phyloP scores from a whole-genome alignment of 1,140 invertebrate species.

The Phymastichus coffea region DNA sequence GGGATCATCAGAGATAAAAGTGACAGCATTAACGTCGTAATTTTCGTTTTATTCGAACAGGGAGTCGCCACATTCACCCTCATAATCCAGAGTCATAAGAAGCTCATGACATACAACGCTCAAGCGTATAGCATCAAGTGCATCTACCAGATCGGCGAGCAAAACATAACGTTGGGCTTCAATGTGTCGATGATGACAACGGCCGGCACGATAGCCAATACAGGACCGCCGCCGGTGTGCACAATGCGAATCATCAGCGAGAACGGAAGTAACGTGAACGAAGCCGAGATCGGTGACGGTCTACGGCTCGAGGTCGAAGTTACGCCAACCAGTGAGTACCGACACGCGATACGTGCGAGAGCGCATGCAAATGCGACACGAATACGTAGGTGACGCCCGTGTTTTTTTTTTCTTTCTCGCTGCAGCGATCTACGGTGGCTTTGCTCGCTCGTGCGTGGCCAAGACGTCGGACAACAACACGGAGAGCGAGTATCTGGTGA shows the following conservation, averaged over 20 bases:
- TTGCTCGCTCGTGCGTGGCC: constrained; percentile 88
- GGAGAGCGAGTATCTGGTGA: constrained; percentile 90
- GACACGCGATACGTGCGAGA: too few species aligned
- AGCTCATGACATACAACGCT: constrained; percentile 90
- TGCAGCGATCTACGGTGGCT: constrained; percentile 90
- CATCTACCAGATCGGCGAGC: constrained; percentile 90
- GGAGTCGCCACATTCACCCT: constrained; percentile 89
- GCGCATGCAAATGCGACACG: too few species aligned
- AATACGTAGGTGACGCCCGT: too few species aligned
- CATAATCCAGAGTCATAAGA: constrained; percentile 93
- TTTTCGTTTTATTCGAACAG: constrained; percentile 50
- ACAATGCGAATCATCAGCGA: constrained; percentile 88
- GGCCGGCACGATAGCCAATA: constrained; percentile 92
- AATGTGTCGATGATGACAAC: constrained; percentile 95
- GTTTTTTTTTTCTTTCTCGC: constrained; percentile 22
- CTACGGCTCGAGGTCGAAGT: constrained; percentile 89
- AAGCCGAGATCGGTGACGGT: constrained; percentile 90
- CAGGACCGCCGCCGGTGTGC: constrained; percentile 89
- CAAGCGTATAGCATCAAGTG: constrained; percentile 95
- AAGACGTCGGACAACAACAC: constrained; percentile 87
- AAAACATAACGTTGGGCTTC: constrained; percentile 89
- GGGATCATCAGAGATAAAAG: too few species aligned
- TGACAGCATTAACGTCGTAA: too few species aligned
- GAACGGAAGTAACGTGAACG: constrained; percentile 83
- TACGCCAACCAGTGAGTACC: constrained; percentile 82